Evolutionary conservation across 2,888 invertebrate species (phyloP), one percentile per base, ranked within the genome.

Genomic region (Drosophila ezoana): DNA sequence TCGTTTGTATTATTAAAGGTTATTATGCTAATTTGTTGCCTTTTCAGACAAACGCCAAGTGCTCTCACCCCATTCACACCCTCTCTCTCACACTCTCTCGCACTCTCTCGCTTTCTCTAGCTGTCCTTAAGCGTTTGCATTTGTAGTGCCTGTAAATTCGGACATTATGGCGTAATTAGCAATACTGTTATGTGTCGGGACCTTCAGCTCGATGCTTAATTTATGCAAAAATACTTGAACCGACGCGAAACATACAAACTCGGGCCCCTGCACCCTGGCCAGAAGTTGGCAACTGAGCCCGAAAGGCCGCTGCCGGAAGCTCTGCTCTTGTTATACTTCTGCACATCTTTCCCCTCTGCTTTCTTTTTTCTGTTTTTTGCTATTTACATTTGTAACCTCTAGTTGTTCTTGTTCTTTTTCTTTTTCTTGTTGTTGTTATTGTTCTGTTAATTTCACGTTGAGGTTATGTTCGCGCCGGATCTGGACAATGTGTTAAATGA

Each of bases 1-100:
- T 87, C 83, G 86, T 83, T 84, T 86, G 84, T 86, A 71, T 86
- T 89, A 86, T 88, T 88, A 84, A 72, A 87, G 89, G 89, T 80
- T 84, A 86, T 88, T 88, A 88, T 88, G 84, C 81, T 89, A 87
- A 89, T 88, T 86, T 82, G 69, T 66, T 64, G 84, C 71, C 71
- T 57, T 64, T 72, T 37, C 69, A 51, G 56, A 10, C 59, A 44
- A 32, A 20, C 44, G 32, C 59, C 48, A 57, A 62, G 61, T 56
- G 37, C 52, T 35, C 45, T 18, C 47, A 11, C 28, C 62, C 35
- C 16, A 11, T 20, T 11, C 16, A 28, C 6, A 28, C 2, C 8
- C 28, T 28, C 23, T 35, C 40, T 16, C 32, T 14, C 48, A 10
- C 38, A 3, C 53, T 13, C 23, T 23, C 49, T 11, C 16, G 13